These are phyloP conservation scores for Macropis europaea DNA, from an alignment of 2,888 invertebrate species.

Conservation along the genomic window DNA sequence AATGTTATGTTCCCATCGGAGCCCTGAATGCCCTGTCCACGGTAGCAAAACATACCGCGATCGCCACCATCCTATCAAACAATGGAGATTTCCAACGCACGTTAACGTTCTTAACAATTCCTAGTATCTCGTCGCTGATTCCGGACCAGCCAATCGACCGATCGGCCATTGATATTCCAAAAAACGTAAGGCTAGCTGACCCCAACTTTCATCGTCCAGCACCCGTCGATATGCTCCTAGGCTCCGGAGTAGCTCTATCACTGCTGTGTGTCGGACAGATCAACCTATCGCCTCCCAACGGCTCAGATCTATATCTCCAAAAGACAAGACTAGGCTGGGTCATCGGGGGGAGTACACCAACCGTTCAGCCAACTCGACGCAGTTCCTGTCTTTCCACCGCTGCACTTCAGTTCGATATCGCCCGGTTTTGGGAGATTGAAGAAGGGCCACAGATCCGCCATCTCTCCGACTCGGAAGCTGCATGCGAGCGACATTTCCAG, in stretches of 20 bases:
- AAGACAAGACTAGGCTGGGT: conserved; percentile 51
- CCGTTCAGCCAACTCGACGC: too few relatives aligned
- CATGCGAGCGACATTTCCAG: conserved; percentile 38
- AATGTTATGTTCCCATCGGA: conserved; percentile 19
- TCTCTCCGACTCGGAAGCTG: not conserved
- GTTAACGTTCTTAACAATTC: conserved; percentile 25
- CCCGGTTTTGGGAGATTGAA: conserved; percentile 38
- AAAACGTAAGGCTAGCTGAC: conserved; percentile 46
- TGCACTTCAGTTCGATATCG: not conserved
- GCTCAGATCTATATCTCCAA: conserved; percentile 31
- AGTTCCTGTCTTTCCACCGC: not conserved
- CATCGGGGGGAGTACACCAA: conserved; percentile 9
- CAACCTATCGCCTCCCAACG: not conserved
- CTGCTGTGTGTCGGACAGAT: conserved; percentile 36
- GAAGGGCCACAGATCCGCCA: not conserved
- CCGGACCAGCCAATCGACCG: conserved; percentile 36
- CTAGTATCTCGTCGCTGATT: conserved; percentile 11
- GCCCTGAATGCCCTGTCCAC: conserved; percentile 27
- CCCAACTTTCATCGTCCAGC: conserved; percentile 49
- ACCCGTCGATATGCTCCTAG: conserved; percentile 43
- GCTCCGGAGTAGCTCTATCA: conserved; percentile 42
- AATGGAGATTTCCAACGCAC: conserved; percentile 2
- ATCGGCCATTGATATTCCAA: conserved; percentile 22
- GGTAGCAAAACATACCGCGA: not conserved
- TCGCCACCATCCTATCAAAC: conserved; percentile 17